These are phyloP conservation scores for Agrotis segetum DNA, from an alignment of 2,888 invertebrate species.

Conservation along the genomic window DNA sequence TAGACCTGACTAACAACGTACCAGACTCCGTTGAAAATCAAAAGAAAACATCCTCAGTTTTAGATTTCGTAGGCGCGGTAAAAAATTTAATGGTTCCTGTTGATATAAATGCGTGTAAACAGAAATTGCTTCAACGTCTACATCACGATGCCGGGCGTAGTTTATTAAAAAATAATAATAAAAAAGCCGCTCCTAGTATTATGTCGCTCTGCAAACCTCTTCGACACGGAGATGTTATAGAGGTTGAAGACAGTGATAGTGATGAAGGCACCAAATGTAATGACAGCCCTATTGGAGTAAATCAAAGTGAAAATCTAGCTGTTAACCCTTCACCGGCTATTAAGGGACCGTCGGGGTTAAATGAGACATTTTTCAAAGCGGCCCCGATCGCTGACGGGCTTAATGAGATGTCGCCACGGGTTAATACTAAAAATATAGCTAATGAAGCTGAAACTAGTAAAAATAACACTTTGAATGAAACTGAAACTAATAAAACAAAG, in stretches of 20 bases:
- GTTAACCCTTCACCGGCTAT: conserved; percentile 87
- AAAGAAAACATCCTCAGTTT: background rate
- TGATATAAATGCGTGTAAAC: background rate
- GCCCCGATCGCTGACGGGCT: conserved; percentile 82
- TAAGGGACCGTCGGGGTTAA: conserved; percentile 89
- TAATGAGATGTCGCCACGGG: conserved; percentile 89
- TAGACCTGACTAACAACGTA: conserved; percentile 22
- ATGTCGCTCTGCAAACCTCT: background rate
- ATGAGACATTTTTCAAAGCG: conserved; percentile 90
- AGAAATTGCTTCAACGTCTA: background rate
- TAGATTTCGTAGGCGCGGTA: conserved; percentile 10
- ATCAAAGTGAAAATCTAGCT: background rate
- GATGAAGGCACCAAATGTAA: background rate
- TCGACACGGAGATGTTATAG: conserved; percentile 29
- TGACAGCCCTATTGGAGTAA: background rate
- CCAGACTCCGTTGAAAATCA: too few species aligned
- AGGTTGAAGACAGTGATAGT: conserved; percentile 23
- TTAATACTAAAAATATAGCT: conserved; percentile 16
- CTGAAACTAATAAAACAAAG: too few species aligned
- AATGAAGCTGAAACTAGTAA: background rate
- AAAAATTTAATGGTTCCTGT: background rate
- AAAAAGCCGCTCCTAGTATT: background rate
- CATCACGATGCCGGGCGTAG: background rate
- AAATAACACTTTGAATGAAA: too few species aligned
- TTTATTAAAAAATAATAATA: background rate